Percentiles rank a stretch among this genome's conserved stretches.
Evolutionary conservation across 1,140 invertebrate genomes (phyloP).

Genomic region (Drosophila pseudoobscura): DNA sequence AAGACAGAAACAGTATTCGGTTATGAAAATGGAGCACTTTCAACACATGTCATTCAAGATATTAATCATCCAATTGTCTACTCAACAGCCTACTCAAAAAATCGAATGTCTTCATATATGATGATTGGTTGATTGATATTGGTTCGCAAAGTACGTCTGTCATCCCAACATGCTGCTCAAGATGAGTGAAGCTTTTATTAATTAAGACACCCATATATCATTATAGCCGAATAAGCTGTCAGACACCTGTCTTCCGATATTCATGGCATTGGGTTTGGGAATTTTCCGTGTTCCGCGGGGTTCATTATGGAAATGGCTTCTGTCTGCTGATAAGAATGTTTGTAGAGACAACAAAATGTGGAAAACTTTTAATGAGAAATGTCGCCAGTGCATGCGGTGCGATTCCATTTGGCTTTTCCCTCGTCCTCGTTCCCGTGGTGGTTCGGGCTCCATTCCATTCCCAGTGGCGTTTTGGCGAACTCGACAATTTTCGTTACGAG

Average conservation of each 20-base stretch:
- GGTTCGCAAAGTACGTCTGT: too few species aligned
- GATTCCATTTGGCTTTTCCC: constrained; percentile 41
- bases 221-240: constrained; percentile 32
- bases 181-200: constrained; percentile 23
- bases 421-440: constrained; percentile 4
- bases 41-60: too few species aligned
- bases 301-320: constrained; percentile 68
- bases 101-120: neutral
- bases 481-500: constrained; percentile 79
- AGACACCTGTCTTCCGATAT: constrained; percentile 55
- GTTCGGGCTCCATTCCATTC: constrained; percentile 37
- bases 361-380: constrained; percentile 78
- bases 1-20: too few species aligned
- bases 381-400: constrained; percentile 66
- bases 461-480: constrained; percentile 64
- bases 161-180: neutral
- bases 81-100: neutral
- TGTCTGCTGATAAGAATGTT: constrained; percentile 75
- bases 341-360: constrained; percentile 55
- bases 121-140: too few species aligned
- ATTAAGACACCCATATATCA: constrained; percentile 42
- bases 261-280: constrained; percentile 12
- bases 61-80: too few species aligned
- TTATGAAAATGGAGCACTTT: too few species aligned
- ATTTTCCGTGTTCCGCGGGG: constrained; percentile 18